These are phyloP conservation scores for Clepsis dumicolana DNA, from an alignment of 2,888 invertebrate genomes.

Conservation along the genomic window DNA sequence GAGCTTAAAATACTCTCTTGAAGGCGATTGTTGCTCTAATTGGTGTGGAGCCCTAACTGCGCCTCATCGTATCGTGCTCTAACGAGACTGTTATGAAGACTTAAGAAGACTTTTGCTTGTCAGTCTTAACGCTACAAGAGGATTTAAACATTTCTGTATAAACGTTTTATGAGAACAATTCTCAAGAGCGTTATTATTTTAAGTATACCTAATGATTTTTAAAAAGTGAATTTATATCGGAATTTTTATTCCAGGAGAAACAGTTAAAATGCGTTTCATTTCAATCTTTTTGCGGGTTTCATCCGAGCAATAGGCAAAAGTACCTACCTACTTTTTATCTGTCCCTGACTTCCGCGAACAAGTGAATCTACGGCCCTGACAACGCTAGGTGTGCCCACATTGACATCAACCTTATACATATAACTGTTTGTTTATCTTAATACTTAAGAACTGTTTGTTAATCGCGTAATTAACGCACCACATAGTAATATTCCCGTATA, in stretches of 20 bases:
- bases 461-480: neutral
- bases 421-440: neutral
- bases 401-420: neutral
- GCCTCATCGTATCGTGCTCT: constrained; percentile 42
- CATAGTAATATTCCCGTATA: neutral
- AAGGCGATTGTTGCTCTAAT: constrained; percentile 52
- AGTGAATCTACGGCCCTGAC: neutral
- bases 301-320: neutral
- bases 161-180: neutral
- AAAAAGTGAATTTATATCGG: no score
- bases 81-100: constrained; percentile 49
- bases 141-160: neutral
- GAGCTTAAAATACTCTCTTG: constrained; percentile 36
- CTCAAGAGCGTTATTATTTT: neutral
- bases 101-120: constrained; percentile 48
- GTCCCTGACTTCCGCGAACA: neutral
- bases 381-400: neutral
- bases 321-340: no score
- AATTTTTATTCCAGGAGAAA: no score
- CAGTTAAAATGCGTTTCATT: no score
- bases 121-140: constrained; percentile 7
- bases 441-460: neutral
- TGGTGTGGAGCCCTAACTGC: constrained; percentile 49
- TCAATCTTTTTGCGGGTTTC: no score
- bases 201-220: constrained; percentile 3